Evolutionary conservation across 2,797 vertebrate genomes (phyloP).

Genomic region (Sardinella longiceps): DNA sequence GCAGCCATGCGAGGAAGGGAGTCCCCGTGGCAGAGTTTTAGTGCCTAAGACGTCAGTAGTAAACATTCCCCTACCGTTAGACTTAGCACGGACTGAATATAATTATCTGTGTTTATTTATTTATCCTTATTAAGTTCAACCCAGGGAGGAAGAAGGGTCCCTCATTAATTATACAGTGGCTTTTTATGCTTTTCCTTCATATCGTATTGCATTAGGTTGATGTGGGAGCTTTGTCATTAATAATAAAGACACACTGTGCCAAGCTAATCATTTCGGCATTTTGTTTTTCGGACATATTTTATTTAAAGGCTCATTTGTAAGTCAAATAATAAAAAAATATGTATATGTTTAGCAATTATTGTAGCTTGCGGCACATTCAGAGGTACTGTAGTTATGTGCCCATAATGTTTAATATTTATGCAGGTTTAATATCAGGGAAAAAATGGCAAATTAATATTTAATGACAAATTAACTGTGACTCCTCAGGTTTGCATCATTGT

Average conservation of each 20-base stretch:
- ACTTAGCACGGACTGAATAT: slow-evolving; percentile 34
- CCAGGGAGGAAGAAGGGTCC: slow-evolving; percentile 6
- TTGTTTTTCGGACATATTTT: slow-evolving; percentile 54
- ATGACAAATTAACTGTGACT: slow-evolving; percentile 41
- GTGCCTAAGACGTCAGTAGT: neutral
- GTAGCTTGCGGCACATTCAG: slow-evolving; percentile 43
- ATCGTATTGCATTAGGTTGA: slow-evolving; percentile 41
- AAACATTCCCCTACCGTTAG: neutral
- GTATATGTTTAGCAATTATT: slow-evolving; percentile 45
- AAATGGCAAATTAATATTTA: slow-evolving; percentile 53
- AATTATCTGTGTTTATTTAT: slow-evolving; percentile 37
- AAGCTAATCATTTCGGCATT: slow-evolving; percentile 45
- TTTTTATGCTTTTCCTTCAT: slow-evolving; percentile 42
- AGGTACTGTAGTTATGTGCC: slow-evolving; percentile 42
- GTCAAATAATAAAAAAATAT: slow-evolving; percentile 43
- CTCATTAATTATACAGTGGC: slow-evolving; percentile 49
- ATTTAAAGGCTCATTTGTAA: slow-evolving; percentile 54
- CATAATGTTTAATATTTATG: slow-evolving; percentile 50
- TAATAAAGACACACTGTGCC: slow-evolving; percentile 42
- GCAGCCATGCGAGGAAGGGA: neutral
- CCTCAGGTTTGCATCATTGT: slow-evolving; percentile 29
- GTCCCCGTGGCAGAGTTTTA: neutral
- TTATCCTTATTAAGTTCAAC: slow-evolving; percentile 36
- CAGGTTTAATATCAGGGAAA: slow-evolving; percentile 46
- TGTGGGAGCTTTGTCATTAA: slow-evolving; percentile 43